phyloP scores from a whole-genome alignment of 2,113 vertebrate genomes.

The Catagonus wagneri region DNA sequence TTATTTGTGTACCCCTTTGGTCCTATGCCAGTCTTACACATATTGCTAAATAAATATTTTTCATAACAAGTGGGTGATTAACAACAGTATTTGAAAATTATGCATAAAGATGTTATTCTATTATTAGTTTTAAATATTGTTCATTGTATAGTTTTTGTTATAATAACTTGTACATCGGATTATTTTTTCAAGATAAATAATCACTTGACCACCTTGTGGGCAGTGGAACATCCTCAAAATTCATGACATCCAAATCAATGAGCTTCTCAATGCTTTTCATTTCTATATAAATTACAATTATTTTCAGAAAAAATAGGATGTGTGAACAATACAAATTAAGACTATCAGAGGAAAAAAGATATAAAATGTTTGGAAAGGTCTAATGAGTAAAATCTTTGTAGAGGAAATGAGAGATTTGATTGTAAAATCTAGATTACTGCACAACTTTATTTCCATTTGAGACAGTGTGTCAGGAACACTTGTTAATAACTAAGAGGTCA shows the following conservation, averaged over 20 bases:
- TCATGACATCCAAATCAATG: background rate
- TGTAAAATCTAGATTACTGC: background rate
- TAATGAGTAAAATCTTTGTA: background rate
- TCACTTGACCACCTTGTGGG: background rate
- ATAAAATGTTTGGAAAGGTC: background rate
- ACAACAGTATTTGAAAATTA: background rate
- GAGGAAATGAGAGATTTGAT: background rate
- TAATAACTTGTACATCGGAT: background rate
- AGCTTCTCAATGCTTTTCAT: background rate
- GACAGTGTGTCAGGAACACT: background rate
- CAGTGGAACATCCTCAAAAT: background rate
- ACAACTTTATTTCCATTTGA: background rate
- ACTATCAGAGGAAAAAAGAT: background rate
- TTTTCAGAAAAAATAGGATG: background rate
- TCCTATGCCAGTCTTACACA: background rate
- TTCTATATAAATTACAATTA: background rate
- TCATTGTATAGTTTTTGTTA: background rate
- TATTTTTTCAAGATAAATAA: conserved; percentile 7
- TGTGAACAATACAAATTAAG: background rate
- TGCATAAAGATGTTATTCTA: background rate
- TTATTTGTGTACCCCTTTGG: fast-evolving
- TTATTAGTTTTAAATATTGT: background rate
- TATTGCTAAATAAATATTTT: background rate
- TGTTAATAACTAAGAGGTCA: background rate
- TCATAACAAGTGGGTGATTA: background rate